Evolutionary conservation across 2,888 invertebrate genomes (phyloP), one percentile per base, ranked within the genome.

Genomic region (Chaetogeoica ovagalla): DNA sequence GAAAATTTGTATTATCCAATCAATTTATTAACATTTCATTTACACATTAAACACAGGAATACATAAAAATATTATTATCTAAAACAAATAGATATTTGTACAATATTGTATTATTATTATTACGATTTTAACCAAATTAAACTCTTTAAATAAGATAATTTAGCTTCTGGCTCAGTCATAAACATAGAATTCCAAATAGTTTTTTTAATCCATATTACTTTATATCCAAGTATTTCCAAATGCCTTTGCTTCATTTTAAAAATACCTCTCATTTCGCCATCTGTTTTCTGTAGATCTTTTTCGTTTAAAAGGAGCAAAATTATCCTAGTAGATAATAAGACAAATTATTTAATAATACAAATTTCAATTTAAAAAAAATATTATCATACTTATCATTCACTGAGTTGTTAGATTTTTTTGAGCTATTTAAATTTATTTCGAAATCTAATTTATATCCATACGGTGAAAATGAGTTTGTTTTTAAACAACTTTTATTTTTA

Each of bases 211-310:
- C 87, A 85, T 69, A 89, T 85, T 8, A 91, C 90, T 84, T 87
- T 88, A 84, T 90, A 91, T 8, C 90, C 91, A 84, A 91, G 86
- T 83, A 91, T 89, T 86, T 91, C 91, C 75, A 91, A 86, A 85
- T 91, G 91, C 73, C 90, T 86, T 66, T 87, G 87, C 85, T 88
- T 88, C 74, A 90, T 83, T 57, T 88, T 88, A 62, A 88, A 86
- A 5, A 85, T 85, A 0, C 91, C 91, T 83, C 87, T 88, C 59
- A 76, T 72, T 63, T 69, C 71, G 65, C 76, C 69, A 65, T 81
- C 68, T 23, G 68, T 57, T 30, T 86, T 86, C n/a, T 90, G 89
- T 83, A 87, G 89, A 2, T 88, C 87, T 71, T 87, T 86, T 3
- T 87, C 84, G 43, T 85, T 85, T 0, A 88, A 85, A 65, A 90